phyloP scores from a whole-genome alignment of 2,113 vertebrate species.

The Zosterops pallidus region DNA sequence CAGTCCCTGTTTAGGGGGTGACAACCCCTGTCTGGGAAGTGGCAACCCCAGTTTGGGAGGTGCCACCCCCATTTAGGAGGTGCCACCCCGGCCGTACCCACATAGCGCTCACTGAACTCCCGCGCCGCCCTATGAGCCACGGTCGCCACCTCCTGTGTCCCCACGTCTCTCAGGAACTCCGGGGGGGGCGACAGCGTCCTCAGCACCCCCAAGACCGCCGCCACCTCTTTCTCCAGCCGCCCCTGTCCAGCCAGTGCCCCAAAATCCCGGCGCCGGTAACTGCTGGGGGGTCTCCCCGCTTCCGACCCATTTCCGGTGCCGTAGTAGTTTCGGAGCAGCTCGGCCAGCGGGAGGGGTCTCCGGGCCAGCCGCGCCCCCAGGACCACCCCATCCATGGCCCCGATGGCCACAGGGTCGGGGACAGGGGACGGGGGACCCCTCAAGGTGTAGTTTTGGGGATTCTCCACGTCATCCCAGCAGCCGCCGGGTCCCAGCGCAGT shows the following conservation, averaged over 20 bases:
- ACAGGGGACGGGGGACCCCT: slow-evolving; percentile 31
- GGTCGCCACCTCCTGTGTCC: neutral
- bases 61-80: neutral
- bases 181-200: neutral
- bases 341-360: neutral
- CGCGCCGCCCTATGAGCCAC: slow-evolving; percentile 50
- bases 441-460: slow-evolving; percentile 78
- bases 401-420: slow-evolving; percentile 79
- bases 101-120: slow-evolving; percentile 77
- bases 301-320: neutral
- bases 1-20: neutral
- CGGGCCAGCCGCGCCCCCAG: slow-evolving; percentile 72
- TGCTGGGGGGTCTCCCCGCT: slow-evolving; percentile 63
- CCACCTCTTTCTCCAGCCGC: slow-evolving; percentile 69
- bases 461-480: slow-evolving; percentile 82
- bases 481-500: slow-evolving; percentile 70
- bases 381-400: slow-evolving; percentile 85
- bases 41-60: neutral
- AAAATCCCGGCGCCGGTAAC: slow-evolving; percentile 75
- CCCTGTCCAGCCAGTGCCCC: neutral
- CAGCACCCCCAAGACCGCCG: slow-evolving; percentile 60
- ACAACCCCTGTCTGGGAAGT: neutral
- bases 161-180: slow-evolving; percentile 2
- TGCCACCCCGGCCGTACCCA: slow-evolving; percentile 69
- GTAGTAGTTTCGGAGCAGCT: slow-evolving; percentile 78